Evolutionary conservation across 2,888 invertebrate species (phyloP).

Genomic region (Harpagoxenus sublaevis): DNA sequence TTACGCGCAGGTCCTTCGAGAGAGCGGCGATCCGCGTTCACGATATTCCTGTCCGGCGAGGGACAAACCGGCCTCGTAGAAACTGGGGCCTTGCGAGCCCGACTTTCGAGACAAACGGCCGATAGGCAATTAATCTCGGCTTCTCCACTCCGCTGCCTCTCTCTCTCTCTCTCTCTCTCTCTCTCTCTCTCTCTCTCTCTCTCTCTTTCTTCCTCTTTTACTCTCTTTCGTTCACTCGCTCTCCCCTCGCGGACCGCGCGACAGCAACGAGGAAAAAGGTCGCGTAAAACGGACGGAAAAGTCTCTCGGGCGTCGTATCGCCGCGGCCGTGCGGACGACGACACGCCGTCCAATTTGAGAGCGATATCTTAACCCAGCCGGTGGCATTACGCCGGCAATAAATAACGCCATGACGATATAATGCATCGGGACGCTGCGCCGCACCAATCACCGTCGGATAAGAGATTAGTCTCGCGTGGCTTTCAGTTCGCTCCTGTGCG

Average conservation of each 20-base stretch:
- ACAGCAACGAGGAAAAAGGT: constrained; percentile 60
- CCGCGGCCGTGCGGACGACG: constrained; percentile 57
- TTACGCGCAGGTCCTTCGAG: constrained; percentile 72
- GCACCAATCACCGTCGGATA: constrained; percentile 43
- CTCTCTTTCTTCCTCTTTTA: no score
- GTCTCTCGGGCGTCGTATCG: constrained; percentile 66
- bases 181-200: not conserved
- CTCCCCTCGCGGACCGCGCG: constrained; percentile 26
- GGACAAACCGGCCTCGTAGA: constrained; percentile 70
- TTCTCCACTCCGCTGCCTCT: constrained; percentile 40
- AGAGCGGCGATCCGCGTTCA: constrained; percentile 70
- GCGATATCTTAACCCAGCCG: constrained; percentile 72
- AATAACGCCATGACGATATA: constrained; percentile 65
- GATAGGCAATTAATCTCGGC: constrained; percentile 76
- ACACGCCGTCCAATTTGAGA: constrained; percentile 70
- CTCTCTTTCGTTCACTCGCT: constrained; percentile 1
- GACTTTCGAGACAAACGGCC: constrained; percentile 75
- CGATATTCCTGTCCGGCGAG: constrained; percentile 72
- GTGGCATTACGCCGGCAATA: constrained; percentile 67
- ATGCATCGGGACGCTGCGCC: constrained; percentile 12
- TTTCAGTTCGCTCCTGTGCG: constrained; percentile 30
- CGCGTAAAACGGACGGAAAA: constrained; percentile 63
- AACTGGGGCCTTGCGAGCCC: constrained; percentile 68
- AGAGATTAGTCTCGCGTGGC: constrained; percentile 42
- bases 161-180: not conserved